These are phyloP conservation scores for Phoxinus dragarum DNA, from an alignment of 2,797 vertebrate species.

Conservation along the genomic window DNA sequence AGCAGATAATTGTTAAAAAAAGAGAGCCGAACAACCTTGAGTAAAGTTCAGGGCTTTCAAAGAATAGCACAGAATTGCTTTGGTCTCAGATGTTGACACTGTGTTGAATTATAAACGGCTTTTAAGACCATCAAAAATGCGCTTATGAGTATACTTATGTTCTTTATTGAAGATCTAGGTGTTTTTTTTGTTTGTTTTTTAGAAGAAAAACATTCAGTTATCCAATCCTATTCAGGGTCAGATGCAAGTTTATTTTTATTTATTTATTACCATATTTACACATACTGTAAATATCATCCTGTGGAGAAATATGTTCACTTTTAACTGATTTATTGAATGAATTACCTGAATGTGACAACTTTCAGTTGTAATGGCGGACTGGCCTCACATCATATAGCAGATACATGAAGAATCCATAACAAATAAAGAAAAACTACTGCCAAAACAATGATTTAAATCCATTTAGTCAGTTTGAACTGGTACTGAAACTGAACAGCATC, in stretches of 20 bases:
- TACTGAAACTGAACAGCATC: neutral
- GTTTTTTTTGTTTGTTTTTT: too few relatives aligned
- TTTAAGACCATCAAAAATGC: slow-evolving; percentile 10
- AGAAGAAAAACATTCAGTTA: neutral
- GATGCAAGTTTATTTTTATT: too few relatives aligned
- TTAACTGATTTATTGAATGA: neutral
- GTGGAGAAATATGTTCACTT: neutral
- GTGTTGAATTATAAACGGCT: neutral
- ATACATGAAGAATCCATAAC: neutral
- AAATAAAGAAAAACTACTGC: neutral
- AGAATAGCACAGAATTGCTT: slow-evolving; percentile 13
- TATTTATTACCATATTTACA: neutral
- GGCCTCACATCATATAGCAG: neutral
- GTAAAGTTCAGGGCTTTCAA: slow-evolving; percentile 51
- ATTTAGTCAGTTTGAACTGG: neutral
- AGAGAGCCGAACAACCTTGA: slow-evolving; percentile 63
- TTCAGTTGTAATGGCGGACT: neutral
- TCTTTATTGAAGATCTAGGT: neutral
- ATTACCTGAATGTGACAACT: neutral
- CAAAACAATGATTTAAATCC: neutral
- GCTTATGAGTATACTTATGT: neutral
- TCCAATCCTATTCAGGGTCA: neutral
- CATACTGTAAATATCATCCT: neutral
- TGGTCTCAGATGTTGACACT: neutral
- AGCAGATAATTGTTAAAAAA: slow-evolving; percentile 61